Evolutionary conservation across 1,140 invertebrate species (phyloP).

Genomic region (Halictus rubicundus): DNA sequence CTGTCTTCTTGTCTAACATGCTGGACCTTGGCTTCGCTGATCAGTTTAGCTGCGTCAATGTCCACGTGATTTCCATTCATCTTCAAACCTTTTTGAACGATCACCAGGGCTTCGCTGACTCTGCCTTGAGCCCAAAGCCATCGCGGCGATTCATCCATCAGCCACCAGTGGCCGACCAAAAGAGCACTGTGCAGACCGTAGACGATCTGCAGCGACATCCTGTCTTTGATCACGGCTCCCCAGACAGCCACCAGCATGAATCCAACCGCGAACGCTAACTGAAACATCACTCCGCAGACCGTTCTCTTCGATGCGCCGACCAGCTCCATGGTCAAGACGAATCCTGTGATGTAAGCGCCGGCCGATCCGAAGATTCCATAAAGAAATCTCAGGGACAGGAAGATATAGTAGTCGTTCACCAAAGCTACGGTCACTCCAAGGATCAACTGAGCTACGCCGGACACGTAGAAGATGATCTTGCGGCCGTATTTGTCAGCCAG

Average conservation of each 20-base stretch:
- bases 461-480: constrained; percentile 90
- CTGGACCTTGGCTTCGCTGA: constrained; percentile 82
- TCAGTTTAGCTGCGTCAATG: constrained; percentile 83
- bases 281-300: constrained; percentile 90
- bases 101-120: constrained; percentile 85
- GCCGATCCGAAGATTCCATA: constrained; percentile 92
- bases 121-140: constrained; percentile 92
- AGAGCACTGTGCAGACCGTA: constrained; percentile 89
- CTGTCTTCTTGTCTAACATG: constrained; percentile 75
- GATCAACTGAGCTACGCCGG: constrained; percentile 86
- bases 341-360: constrained; percentile 91
- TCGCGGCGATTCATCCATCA: constrained; percentile 92
- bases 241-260: constrained; percentile 91
- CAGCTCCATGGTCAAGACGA: constrained; percentile 93
- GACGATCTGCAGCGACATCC: constrained; percentile 87
- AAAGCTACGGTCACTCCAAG: constrained; percentile 88
- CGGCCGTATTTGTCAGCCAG: constrained; percentile 93
- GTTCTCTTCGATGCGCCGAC: constrained; percentile 91
- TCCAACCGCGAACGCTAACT: constrained; percentile 89
- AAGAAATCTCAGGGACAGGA: constrained; percentile 86
- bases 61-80: constrained; percentile 84
- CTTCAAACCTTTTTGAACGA: constrained; percentile 87
- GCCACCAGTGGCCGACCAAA: constrained; percentile 90
- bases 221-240: constrained; percentile 89
- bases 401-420: constrained; percentile 87